Evolutionary conservation across 2,888 invertebrate species (phyloP).

Genomic region (Seira musarum): DNA sequence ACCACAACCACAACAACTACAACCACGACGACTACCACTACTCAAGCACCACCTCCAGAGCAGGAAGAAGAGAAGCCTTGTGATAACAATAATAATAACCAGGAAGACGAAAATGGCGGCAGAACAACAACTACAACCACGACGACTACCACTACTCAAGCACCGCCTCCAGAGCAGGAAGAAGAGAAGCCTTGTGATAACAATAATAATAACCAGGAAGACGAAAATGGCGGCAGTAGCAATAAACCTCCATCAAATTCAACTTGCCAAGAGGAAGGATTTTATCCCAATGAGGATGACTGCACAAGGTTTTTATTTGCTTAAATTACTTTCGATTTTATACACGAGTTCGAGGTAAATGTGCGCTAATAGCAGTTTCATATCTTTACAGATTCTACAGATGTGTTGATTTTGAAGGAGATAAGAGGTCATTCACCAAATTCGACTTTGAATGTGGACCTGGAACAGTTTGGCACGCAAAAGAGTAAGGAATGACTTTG

Average conservation of each 20-base stretch:
- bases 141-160: neutral
- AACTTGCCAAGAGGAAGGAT: constrained; percentile 56
- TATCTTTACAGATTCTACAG: constrained; percentile 21
- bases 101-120: neutral
- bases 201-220: neutral
- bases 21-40: neutral
- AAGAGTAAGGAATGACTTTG: constrained; percentile 39
- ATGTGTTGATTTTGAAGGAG: constrained; percentile 58
- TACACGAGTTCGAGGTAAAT: no score
- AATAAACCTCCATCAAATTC: constrained; percentile 47
- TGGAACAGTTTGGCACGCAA: constrained; percentile 64
- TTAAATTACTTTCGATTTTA: no score
- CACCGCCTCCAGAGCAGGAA: constrained; percentile 15
- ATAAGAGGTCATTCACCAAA: constrained; percentile 62
- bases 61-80: constrained; percentile 27
- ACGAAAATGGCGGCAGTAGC: constrained; percentile 41
- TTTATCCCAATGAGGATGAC: constrained; percentile 57
- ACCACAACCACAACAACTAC: neutral
- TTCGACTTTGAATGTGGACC: constrained; percentile 67
- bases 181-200: constrained; percentile 34
- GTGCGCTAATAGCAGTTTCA: neutral
- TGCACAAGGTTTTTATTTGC: constrained; percentile 64
- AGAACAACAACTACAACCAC: constrained; percentile 25
- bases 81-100: constrained; percentile 34
- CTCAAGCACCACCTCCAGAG: constrained; percentile 15